Conservation (phyloP, 1,140 invertebrate species). For the Apocrypta bakeri region DNA sequence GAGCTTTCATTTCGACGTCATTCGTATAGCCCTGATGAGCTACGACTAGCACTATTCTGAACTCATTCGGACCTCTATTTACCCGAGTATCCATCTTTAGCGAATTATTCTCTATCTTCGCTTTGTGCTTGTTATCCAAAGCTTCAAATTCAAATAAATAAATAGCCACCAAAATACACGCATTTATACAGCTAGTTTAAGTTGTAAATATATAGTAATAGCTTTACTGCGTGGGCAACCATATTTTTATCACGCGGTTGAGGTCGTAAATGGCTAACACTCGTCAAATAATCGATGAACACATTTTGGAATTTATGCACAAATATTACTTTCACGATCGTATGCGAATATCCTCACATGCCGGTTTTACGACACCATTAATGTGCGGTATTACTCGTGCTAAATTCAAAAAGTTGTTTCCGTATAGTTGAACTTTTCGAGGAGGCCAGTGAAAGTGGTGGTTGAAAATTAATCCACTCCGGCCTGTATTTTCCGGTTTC, state of each 20-base stretch:
- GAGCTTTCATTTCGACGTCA: slow-evolving; percentile 28
- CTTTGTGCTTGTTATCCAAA: no score
- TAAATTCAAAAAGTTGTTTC: not conserved
- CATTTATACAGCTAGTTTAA: not conserved
- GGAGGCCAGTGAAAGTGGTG: not conserved
- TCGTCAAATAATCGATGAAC: not conserved
- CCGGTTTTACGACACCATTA: not conserved
- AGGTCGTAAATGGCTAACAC: not conserved
- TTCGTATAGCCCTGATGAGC: not conserved
- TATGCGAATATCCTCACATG: not conserved
- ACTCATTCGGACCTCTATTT: no score
- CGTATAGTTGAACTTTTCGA: not conserved
- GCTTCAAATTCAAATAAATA: not conserved
- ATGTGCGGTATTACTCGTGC: not conserved
- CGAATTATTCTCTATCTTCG: no score
- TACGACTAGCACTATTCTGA: not conserved
- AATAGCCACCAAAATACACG: not conserved
- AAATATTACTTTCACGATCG: not conserved
- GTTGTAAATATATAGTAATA: not conserved
- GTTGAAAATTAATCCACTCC: not conserved
- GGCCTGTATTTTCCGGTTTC: not conserved
- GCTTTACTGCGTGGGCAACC: not conserved
- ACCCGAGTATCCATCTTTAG: no score
- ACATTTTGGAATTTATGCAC: not conserved
- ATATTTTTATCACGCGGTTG: not conserved